A percentile compares a stretch with the other conserved stretches of the same genome.
Evolutionary conservation across 1,140 invertebrate genomes (phyloP).

Genomic region (Bombus sylvicola): DNA sequence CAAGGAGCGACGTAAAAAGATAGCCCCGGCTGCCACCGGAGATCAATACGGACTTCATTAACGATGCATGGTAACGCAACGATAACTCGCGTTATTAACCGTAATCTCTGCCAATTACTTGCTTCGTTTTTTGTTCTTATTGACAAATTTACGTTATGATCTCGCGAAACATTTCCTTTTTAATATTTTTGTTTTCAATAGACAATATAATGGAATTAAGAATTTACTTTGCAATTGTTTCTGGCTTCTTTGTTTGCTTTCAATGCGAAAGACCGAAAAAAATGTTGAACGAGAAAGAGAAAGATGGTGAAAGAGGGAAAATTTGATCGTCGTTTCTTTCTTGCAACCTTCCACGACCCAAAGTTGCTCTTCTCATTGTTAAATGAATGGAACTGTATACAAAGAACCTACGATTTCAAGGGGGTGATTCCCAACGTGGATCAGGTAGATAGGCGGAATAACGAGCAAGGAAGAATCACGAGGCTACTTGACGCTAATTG

Average conservation of each 20-base stretch:
- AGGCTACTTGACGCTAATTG: constrained; percentile 67
- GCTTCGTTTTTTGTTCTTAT: neutral
- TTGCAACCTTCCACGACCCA: neutral
- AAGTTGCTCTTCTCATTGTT: constrained; percentile 46
- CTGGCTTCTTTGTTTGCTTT: neutral
- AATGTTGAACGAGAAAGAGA: neutral
- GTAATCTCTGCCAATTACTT: neutral
- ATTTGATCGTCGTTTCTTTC: neutral
- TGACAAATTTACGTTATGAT: neutral
- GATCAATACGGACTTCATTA: neutral
- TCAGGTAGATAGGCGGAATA: constrained; percentile 54
- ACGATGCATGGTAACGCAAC: neutral
- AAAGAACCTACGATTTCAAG: constrained; percentile 46
- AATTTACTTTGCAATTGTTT: neutral
- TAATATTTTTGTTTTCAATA: neutral
- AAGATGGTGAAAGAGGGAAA: neutral
- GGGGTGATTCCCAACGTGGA: constrained; percentile 50
- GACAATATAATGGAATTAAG: neutral
- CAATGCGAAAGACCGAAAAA: neutral
- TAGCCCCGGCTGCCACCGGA: neutral
- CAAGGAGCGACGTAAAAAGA: neutral
- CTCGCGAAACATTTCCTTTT: neutral
- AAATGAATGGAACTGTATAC: constrained; percentile 41
- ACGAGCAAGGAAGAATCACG: constrained; percentile 54
- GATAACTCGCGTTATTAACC: neutral